Conservation (phyloP, 2,888 invertebrate species). For the Leuctra nigra region DNA sequence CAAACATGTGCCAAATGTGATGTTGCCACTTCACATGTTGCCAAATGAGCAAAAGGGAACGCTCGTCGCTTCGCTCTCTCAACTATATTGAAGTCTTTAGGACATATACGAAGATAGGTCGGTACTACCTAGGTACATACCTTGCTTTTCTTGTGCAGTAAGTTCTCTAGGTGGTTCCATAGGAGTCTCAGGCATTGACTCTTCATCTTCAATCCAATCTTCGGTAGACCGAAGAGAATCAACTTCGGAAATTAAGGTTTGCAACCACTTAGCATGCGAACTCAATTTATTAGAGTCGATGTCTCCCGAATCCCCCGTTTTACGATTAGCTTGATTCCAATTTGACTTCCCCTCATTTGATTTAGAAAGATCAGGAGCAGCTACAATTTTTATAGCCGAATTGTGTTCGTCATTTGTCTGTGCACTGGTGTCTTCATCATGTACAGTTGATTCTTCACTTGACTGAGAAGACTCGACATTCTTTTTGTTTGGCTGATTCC, state of each 20-base stretch:
- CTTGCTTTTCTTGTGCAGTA: constrained; percentile 60
- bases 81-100: too few relatives aligned
- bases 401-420: constrained; percentile 15
- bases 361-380: constrained; percentile 41
- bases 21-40: too few relatives aligned
- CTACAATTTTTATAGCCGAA: constrained; percentile 29
- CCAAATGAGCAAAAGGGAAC: too few relatives aligned
- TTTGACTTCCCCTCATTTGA: constrained; percentile 35
- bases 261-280: constrained; percentile 9
- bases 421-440: constrained; percentile 38
- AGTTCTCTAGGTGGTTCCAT: constrained; percentile 42
- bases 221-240: constrained; percentile 22
- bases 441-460: constrained; percentile 37
- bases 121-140: constrained; percentile 40
- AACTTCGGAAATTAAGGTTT: constrained; percentile 21
- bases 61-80: too few relatives aligned
- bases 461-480: neutral
- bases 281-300: neutral
- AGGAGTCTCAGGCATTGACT: constrained; percentile 45
- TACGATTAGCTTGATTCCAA: constrained; percentile 11
- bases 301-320: neutral
- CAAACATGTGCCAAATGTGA: too few relatives aligned
- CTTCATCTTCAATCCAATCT: constrained; percentile 41
- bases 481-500: neutral
- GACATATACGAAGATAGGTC: too few relatives aligned